phyloP scores from a whole-genome alignment of 2,888 invertebrate genomes.

The Agrochola lota region DNA sequence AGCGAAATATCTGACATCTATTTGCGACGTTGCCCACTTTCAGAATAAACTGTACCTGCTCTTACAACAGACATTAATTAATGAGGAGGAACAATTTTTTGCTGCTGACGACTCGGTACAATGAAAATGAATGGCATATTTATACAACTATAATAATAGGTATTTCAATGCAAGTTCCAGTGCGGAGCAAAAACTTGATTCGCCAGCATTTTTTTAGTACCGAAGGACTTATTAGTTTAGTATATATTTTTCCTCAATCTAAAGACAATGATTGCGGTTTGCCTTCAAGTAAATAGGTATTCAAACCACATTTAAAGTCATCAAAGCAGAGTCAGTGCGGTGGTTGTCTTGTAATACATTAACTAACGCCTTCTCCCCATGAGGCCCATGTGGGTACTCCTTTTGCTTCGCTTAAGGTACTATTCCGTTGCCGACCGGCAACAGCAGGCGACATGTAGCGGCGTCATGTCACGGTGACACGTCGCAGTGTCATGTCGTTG shows the following conservation, averaged over 20 bases:
- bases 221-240: not conserved
- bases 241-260: slow-evolving; percentile 23
- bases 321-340: too few species aligned
- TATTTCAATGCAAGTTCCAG: not conserved
- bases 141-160: not conserved
- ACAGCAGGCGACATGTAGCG: too few species aligned
- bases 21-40: too few species aligned
- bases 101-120: not conserved
- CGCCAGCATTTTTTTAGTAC: not conserved
- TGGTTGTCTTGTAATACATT: not conserved
- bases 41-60: not conserved
- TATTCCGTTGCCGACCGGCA: too few species aligned
- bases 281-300: not conserved
- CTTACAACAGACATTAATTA: not conserved
- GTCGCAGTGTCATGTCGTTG: too few species aligned
- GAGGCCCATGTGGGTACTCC: too few species aligned
- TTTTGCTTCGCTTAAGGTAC: too few species aligned
- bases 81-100: not conserved
- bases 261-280: not conserved
- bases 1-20: too few species aligned
- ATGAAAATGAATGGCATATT: not conserved
- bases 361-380: too few species aligned
- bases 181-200: not conserved
- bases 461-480: too few species aligned
- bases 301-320: not conserved